Conservation (phyloP, 2,797 vertebrate genomes). For the Syncerus caffer region DNA sequence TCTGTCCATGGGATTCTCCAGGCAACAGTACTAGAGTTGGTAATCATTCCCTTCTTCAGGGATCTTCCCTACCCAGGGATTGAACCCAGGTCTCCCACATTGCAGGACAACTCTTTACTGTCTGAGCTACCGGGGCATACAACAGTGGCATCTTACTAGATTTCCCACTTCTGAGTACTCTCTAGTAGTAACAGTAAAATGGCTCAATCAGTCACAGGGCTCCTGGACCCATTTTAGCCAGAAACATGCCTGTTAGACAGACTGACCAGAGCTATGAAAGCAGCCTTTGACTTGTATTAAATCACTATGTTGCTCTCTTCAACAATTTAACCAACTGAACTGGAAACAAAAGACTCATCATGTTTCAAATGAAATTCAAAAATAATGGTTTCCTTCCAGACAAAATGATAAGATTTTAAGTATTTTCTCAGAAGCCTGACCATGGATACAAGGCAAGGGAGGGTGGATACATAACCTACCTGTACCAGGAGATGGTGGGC, state of each 20-base stretch:
- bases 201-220: neutral
- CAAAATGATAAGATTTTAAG: neutral
- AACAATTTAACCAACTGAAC: neutral
- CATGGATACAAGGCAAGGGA: neutral
- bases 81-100: neutral
- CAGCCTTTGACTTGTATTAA: neutral
- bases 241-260: neutral
- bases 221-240: no score
- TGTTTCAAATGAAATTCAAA: neutral
- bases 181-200: neutral
- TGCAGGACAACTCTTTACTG: neutral
- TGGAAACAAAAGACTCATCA: neutral
- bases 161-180: neutral
- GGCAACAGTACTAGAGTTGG: neutral
- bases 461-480: conserved; percentile 80
- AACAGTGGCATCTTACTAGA: neutral
- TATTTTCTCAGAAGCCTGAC: neutral
- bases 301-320: neutral
- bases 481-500: conserved; percentile 94
- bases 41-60: neutral
- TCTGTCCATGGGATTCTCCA: neutral
- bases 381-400: neutral
- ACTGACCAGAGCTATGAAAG: neutral
- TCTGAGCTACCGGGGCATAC: neutral
- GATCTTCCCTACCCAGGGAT: neutral